Conservation (phyloP, 2,113 vertebrate species). For the Oplegnathus fasciatus region DNA sequence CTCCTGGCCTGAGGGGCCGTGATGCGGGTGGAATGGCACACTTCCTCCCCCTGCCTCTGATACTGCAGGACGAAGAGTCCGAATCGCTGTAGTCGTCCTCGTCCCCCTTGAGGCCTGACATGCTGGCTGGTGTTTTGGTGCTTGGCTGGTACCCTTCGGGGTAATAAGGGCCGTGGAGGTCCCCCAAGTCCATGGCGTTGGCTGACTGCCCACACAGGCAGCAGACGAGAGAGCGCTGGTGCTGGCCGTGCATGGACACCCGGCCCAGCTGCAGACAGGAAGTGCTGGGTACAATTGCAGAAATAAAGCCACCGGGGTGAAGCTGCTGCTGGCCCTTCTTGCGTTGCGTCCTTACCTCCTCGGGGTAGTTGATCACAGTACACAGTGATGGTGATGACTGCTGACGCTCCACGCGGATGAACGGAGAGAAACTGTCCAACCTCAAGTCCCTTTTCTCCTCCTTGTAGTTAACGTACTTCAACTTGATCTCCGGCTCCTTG, state of each 20-base stretch:
- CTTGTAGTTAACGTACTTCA: constrained; percentile 82
- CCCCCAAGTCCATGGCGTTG: constrained; percentile 86
- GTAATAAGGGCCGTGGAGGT: constrained; percentile 87
- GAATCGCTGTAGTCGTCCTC: constrained; percentile 78
- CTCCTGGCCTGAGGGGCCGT: constrained; percentile 35
- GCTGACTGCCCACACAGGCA: constrained; percentile 84
- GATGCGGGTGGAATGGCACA: neutral
- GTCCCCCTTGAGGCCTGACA: constrained; percentile 60
- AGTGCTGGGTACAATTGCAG: constrained; percentile 77
- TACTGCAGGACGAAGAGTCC: constrained; percentile 69
- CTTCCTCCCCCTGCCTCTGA: constrained; percentile 55
- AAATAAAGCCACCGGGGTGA: constrained; percentile 47
- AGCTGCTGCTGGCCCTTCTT: constrained; percentile 68
- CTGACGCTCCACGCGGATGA: constrained; percentile 71
- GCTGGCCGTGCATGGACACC: constrained; percentile 59
- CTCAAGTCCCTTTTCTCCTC: constrained; percentile 79
- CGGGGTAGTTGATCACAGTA: constrained; percentile 82
- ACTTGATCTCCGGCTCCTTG: constrained; percentile 85
- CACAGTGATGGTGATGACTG: constrained; percentile 67
- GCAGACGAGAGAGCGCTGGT: constrained; percentile 77
- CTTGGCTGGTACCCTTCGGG: constrained; percentile 78
- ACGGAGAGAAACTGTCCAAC: constrained; percentile 80
- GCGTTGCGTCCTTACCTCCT: constrained; percentile 69
- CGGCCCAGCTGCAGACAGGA: constrained; percentile 83
- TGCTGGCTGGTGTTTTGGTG: constrained; percentile 59